Evolutionary conservation across 2,113 vertebrate genomes (phyloP).

Genomic region (Calypte anna): DNA sequence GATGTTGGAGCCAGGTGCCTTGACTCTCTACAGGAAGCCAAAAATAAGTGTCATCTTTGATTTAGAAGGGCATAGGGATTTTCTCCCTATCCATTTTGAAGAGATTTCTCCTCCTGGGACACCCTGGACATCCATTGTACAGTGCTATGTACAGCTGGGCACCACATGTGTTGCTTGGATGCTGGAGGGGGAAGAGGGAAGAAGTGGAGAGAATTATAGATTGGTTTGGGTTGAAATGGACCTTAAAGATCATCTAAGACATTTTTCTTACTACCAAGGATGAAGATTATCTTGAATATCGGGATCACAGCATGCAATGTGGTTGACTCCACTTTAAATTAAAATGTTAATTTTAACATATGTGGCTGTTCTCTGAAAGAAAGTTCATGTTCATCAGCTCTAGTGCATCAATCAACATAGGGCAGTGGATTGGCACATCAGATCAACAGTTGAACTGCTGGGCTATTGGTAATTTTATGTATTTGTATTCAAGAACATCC

Average conservation of each 20-base stretch:
- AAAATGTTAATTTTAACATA: constrained; percentile 2
- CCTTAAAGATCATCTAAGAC: too few species aligned
- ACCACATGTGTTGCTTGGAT: background rate
- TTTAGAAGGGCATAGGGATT: background rate
- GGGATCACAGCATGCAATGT: background rate
- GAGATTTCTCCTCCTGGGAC: background rate
- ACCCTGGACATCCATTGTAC: background rate
- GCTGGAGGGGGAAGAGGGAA: background rate
- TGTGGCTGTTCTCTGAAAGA: background rate
- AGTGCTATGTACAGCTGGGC: rapidly evolving
- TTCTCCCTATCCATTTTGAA: background rate
- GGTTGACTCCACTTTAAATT: background rate
- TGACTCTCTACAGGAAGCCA: background rate
- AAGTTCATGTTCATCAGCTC: background rate
- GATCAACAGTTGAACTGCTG: background rate
- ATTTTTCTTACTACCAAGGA: background rate
- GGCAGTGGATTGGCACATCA: background rate
- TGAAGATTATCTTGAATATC: background rate
- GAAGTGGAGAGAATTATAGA: background rate
- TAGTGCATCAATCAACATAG: background rate
- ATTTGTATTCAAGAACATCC: background rate
- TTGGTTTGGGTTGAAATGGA: too few species aligned
- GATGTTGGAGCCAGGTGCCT: background rate
- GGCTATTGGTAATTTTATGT: background rate
- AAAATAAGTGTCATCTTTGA: background rate